A percentile compares a stretch with the other conserved stretches of the same genome.
Evolutionary conservation across 2,797 vertebrate genomes (phyloP).

Genomic region (Danio albolineatus): DNA sequence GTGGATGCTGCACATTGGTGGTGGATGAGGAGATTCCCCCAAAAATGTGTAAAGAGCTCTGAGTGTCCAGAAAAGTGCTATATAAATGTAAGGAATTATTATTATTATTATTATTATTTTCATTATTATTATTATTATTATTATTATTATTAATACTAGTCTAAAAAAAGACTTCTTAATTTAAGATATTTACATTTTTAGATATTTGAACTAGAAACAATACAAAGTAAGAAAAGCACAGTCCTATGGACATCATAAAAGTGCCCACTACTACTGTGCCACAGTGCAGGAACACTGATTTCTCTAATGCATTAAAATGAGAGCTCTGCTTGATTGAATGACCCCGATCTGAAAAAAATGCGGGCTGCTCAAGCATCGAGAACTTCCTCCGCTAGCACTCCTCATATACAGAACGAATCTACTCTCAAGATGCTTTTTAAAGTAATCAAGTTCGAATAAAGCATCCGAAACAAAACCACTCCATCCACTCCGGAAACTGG

Average conservation of each 20-base stretch:
- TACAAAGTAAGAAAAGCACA: no score
- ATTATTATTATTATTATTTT: no score
- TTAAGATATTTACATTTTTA: no score
- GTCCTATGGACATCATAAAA: background rate
- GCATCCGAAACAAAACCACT: constrained; percentile 52
- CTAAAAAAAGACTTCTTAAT: no score
- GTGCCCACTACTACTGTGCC: background rate
- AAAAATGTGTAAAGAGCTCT: no score
- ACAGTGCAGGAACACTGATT: background rate
- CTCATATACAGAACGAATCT: background rate
- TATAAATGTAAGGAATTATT: no score
- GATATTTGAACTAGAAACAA: no score
- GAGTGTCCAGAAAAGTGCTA: no score
- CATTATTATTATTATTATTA: no score
- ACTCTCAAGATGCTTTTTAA: constrained; percentile 22
- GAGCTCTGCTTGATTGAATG: constrained; percentile 4
- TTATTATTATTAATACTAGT: no score
- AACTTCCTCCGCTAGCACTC: background rate
- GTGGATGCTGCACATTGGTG: no score
- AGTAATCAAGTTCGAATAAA: constrained; percentile 42
- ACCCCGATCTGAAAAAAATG: background rate
- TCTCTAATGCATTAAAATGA: constrained; percentile 16
- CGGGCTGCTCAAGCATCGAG: background rate
- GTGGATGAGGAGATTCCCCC: no score
- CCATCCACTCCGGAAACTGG: constrained; percentile 69